Percentiles rank a stretch among this genome's conserved stretches.
Evolutionary conservation across 1,140 invertebrate species (phyloP).

Genomic region (Trichonephila clavipes): DNA sequence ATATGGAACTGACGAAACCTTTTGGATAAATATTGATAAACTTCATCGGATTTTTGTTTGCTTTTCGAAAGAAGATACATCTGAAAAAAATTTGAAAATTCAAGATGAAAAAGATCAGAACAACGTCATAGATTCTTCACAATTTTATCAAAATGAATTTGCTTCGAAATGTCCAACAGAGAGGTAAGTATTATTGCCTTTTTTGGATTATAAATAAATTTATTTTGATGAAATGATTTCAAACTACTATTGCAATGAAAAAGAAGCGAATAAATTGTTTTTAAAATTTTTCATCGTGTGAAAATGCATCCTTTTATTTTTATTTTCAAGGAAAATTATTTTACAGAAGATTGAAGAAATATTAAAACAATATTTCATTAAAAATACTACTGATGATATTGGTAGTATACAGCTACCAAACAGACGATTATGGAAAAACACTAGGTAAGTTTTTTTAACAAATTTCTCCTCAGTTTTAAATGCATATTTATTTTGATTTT

Average conservation of each 20-base stretch:
- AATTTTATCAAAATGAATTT: not conserved
- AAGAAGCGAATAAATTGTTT: not conserved
- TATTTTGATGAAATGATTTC: not conserved
- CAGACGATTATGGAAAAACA: slow-evolving; percentile 49
- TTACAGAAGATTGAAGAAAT: slow-evolving; percentile 54
- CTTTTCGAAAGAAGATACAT: slow-evolving; percentile 1
- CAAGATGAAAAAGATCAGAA: not conserved
- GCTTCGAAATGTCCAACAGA: not conserved
- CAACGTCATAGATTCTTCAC: not conserved
- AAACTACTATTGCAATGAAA: not conserved
- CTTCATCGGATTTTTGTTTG: not conserved
- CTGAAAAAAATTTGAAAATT: not conserved
- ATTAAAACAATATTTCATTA: slow-evolving; percentile 17
- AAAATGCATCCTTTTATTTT: not conserved
- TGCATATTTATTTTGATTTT: no score
- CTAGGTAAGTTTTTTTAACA: not conserved
- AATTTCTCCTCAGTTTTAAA: no score
- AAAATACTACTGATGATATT: not conserved
- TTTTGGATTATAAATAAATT: not conserved
- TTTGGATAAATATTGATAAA: slow-evolving; percentile 40
- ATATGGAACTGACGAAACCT: slow-evolving; percentile 33
- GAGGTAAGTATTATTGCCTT: not conserved
- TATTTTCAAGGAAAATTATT: not conserved
- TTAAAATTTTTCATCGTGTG: not conserved
- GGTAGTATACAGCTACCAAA: slow-evolving; percentile 32